phyloP scores from a whole-genome alignment of 2,113 vertebrate species.

The Piliocolobus tephrosceles region DNA sequence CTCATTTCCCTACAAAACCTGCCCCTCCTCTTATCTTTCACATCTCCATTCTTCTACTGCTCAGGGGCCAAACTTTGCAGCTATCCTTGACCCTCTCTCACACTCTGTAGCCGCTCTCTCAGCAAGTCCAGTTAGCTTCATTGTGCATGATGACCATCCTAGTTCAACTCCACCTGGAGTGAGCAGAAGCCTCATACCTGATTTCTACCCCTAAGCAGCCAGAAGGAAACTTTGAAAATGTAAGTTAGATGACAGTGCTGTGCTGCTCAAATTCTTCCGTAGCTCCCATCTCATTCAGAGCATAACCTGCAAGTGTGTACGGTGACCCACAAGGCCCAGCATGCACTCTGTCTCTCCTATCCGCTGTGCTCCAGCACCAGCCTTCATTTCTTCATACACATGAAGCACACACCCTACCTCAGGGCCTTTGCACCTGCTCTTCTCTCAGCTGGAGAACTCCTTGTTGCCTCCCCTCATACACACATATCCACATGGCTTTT shows the following conservation, averaged over 20 bases:
- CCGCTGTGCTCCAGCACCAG: not conserved
- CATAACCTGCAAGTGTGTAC: rapidly evolving
- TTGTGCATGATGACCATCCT: not conserved
- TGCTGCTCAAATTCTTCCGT: too few species aligned
- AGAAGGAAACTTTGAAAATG: not conserved
- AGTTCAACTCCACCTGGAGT: rapidly evolving
- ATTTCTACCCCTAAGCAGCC: not conserved
- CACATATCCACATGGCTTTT: not conserved
- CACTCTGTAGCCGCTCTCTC: rapidly evolving
- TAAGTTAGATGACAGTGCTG: not conserved
- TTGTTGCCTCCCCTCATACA: rapidly evolving
- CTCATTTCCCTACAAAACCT: not conserved
- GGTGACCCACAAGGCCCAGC: not conserved
- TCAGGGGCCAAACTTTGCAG: rapidly evolving
- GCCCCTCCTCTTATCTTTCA: not conserved
- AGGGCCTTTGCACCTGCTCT: not conserved
- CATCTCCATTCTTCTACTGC: not conserved
- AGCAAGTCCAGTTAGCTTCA: not conserved
- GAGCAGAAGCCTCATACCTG: not conserved
- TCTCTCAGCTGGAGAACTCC: not conserved
- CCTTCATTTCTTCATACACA: rapidly evolving
- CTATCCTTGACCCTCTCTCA: too few species aligned
- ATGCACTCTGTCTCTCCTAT: not conserved
- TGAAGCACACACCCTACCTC: not conserved
- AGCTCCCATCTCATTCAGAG: not conserved